These are phyloP conservation scores for Hyposoter dolosus DNA, from an alignment of 2,888 invertebrate genomes.

Conservation along the genomic window DNA sequence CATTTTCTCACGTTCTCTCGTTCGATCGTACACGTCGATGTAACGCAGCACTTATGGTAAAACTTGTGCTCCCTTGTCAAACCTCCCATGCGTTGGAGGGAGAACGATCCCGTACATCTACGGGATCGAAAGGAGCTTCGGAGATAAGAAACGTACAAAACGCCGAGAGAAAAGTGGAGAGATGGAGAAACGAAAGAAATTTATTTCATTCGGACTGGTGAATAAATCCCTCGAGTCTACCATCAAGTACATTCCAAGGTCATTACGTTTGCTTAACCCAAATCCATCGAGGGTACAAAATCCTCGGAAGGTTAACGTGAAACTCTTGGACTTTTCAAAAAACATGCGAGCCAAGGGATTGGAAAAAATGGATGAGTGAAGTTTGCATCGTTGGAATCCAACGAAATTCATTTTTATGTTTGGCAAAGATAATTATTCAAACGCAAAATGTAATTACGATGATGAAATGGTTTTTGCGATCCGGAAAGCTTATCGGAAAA, in stretches of 20 bases:
- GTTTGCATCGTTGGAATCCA: background rate
- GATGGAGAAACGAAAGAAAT: background rate
- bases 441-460: no score
- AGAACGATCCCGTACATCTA: slow-evolving; percentile 17
- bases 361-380: background rate
- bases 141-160: background rate
- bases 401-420: no score
- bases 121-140: slow-evolving; percentile 1
- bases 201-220: background rate
- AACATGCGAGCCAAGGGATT: no score
- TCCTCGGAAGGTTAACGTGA: background rate
- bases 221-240: slow-evolving; percentile 13
- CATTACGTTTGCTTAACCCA: background rate
- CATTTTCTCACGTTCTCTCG: slow-evolving; percentile 29
- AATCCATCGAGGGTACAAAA: background rate
- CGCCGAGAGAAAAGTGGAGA: background rate
- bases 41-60: slow-evolving; percentile 31
- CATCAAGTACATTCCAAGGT: background rate
- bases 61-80: slow-evolving; percentile 17
- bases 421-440: no score
- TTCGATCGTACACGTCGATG: slow-evolving; percentile 24
- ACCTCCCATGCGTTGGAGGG: slow-evolving; percentile 13
- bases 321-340: background rate
- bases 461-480: no score
- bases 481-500: no score